Evolutionary conservation across 1,140 invertebrate genomes (phyloP).

Genomic region (Drosophila parvula): DNA sequence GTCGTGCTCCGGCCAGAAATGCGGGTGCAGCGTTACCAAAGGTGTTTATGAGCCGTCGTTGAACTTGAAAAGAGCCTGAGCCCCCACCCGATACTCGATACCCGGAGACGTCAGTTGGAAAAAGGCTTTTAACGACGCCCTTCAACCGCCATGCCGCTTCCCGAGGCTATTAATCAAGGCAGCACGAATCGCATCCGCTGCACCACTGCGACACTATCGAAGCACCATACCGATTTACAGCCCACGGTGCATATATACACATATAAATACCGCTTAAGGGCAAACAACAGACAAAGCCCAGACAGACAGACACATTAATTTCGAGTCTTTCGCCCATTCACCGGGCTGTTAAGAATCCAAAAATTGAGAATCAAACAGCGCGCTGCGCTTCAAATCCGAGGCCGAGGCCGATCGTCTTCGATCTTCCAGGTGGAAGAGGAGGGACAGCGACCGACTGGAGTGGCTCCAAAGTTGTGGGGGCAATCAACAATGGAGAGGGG

Average conservation of each 20-base stretch:
- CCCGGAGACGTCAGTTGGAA: conserved; percentile 28
- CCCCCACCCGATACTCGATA: conserved; percentile 6
- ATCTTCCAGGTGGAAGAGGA: conserved; percentile 18
- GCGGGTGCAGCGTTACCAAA: conserved; percentile 60
- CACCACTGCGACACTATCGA: conserved; percentile 36
- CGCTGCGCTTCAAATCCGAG: conserved; percentile 55
- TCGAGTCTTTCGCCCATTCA: conserved; percentile 49
- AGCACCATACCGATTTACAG: conserved; percentile 33
- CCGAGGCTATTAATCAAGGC: conserved; percentile 62
- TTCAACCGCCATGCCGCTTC: conserved; percentile 23
- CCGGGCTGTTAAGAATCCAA: conserved; percentile 44
- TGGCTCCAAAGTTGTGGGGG: conserved; percentile 28
- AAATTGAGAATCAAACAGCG: conserved; percentile 48
- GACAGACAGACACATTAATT: conserved; percentile 68
- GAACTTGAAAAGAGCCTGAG: conserved; percentile 60
- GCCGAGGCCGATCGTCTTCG: conserved; percentile 38
- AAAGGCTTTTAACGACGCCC: conserved; percentile 38
- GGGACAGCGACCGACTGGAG: conserved; percentile 4
- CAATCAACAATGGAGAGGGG: conserved; percentile 30
- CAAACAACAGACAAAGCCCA: conserved; percentile 43
- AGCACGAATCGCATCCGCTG: conserved; percentile 46
- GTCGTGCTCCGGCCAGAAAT: conserved; percentile 45
- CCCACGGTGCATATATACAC: conserved; percentile 14
- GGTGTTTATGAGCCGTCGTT: conserved; percentile 61
- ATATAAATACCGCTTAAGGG: conserved; percentile 44